These are phyloP conservation scores for Eurois occulta DNA, from an alignment of 2,888 invertebrate species.

Conservation along the genomic window DNA sequence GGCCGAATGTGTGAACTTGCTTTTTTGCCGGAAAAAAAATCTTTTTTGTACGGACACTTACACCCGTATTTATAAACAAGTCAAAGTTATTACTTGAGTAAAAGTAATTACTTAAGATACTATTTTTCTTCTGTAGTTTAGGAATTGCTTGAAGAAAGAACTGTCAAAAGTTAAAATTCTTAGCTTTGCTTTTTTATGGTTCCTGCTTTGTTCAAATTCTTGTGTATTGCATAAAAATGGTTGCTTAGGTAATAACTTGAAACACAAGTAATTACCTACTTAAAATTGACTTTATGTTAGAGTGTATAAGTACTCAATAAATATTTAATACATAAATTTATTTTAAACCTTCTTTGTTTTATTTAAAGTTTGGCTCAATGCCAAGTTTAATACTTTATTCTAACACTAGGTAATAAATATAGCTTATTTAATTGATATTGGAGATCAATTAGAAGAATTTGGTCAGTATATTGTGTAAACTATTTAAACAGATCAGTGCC, in stretches of 20 bases:
- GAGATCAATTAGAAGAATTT: constrained; percentile 11
- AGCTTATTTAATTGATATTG: constrained; percentile 11
- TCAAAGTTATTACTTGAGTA: not conserved
- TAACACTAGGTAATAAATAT: constrained; percentile 16
- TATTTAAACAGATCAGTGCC: constrained; percentile 94
- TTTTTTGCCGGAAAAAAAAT: not conserved
- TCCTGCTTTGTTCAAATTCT: not conserved
- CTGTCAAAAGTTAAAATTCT: not conserved
- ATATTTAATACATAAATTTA: constrained; percentile 23
- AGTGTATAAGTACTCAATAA: constrained; percentile 7
- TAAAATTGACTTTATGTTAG: not conserved
- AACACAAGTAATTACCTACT: not conserved
- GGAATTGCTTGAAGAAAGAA: not conserved
- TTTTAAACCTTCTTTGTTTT: constrained; percentile 44
- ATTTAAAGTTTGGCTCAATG: constrained; percentile 40
- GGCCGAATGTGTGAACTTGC: not conserved
- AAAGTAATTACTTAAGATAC: not conserved
- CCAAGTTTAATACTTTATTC: constrained; percentile 50
- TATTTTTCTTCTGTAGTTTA: not conserved
- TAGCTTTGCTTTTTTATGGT: not conserved
- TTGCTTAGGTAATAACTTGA: no score
- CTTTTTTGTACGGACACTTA: not conserved
- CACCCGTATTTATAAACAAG: not conserved
- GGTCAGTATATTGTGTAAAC: constrained; percentile 5
- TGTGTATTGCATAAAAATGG: not conserved